These are phyloP conservation scores for Argyra leucocephala DNA, from an alignment of 2,888 invertebrate species.

Conservation along the genomic window DNA sequence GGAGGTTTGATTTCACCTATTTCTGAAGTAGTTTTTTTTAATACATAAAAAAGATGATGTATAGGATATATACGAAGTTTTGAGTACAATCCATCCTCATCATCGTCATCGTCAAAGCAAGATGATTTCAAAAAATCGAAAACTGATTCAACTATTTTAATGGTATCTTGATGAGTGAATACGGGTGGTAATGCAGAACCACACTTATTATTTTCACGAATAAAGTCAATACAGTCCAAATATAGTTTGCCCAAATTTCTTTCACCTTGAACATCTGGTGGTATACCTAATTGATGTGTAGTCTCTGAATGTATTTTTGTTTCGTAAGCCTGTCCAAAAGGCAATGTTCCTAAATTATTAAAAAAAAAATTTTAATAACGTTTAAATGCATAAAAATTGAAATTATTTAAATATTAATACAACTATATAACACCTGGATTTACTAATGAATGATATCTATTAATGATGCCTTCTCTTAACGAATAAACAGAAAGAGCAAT, in stretches of 20 bases:
- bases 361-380: not conserved
- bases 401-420: too few relatives aligned
- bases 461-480: constrained; percentile 42
- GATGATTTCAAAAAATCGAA: constrained; percentile 9
- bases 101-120: constrained; percentile 26
- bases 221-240: constrained; percentile 39
- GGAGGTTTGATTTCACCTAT: constrained; percentile 27
- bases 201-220: constrained; percentile 28
- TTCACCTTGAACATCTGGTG: constrained; percentile 39
- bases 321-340: constrained; percentile 42
- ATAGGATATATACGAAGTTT: constrained; percentile 33
- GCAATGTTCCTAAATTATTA: not conserved
- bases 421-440: constrained; percentile 42
- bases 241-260: constrained; percentile 37
- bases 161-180: constrained; percentile 37
- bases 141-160: constrained; percentile 35
- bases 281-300: constrained; percentile 45
- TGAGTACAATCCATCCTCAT: too few relatives aligned
- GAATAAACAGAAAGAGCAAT: constrained; percentile 45
- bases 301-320: constrained; percentile 41
- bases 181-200: constrained; percentile 37
- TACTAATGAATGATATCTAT: constrained; percentile 40
- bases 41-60: constrained; percentile 33
- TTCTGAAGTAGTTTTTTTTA: constrained; percentile 34
- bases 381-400: too few relatives aligned